Base-by-base conservation (phyloP, 2,113 vertebrate species). In the Lepus americanus region DNA sequence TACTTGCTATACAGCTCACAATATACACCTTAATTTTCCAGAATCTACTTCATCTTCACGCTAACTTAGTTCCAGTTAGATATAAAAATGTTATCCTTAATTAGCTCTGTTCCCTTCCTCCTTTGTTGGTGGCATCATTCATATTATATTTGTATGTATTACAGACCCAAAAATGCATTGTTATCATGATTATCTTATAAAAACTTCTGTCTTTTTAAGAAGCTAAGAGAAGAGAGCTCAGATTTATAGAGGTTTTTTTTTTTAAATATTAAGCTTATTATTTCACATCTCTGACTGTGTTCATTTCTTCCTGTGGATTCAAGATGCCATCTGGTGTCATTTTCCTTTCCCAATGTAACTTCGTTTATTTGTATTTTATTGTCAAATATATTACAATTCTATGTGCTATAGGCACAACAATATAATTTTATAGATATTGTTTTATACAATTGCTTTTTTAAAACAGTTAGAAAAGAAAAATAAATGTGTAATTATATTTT, bases 351-450 rank as follows among this genome's bases (percentile, higher is more conserved):
- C 76, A 92, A 64, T 25, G 79, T 20, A 85, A 9, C 39, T 82
- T 92, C 64, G 92, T 89, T 92, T 78, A 70, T 82, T 87, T 83
- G 39, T 25, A 25, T 76, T 81, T 94, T 96, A 92, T 88, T 94
- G 63, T 81, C 82, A 96, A 90, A 80, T 96, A 94, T 64, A 88
- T 95, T 51, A 73, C 14, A 94, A 44, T 94, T 90, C 86, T 92
- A 78, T 90, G 73, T 29, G 7, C 27, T 92, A 94, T 11, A 82
- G 36, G 25, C n/a, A 53, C 51, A 82, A 82, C 19, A 85, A 85
- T 63, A 88, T 2, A 69, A 86, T 88, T 96, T 92, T 90, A 90
- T 69, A 78, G 81, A 87, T 93, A 92, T 16, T 72, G 69, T 88
- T 90, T 87, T 94, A 76, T 89, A 39, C 10, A 89, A 63, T 66